A percentile compares a stretch with the other conserved stretches of the same genome.
phyloP scores from a whole-genome alignment of 2,888 invertebrate genomes.

The Andrena praecox region DNA sequence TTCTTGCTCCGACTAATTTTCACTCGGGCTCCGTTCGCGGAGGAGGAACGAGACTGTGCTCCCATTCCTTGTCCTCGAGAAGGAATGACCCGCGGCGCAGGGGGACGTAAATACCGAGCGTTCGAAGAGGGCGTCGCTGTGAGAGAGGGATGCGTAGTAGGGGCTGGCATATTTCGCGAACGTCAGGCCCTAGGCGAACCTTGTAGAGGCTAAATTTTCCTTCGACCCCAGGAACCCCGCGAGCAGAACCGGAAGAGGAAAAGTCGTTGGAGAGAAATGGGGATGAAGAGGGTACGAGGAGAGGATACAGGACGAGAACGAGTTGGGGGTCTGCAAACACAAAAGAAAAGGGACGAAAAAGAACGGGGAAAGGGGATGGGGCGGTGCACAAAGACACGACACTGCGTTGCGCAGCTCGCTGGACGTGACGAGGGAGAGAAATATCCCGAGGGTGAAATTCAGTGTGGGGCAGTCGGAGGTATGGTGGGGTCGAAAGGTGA shows the following conservation, averaged over 20 bases:
- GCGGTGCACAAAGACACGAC: constrained; percentile 66
- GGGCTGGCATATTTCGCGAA: constrained; percentile 65
- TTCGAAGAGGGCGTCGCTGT: constrained; percentile 36
- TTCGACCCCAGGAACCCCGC: constrained; percentile 33
- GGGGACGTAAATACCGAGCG: constrained; percentile 56
- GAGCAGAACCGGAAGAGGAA: constrained; percentile 40
- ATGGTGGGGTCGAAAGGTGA: constrained; percentile 18
- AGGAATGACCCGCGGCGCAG: constrained; percentile 38
- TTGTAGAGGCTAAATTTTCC: constrained; percentile 60
- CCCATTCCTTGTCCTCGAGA: constrained; percentile 30
- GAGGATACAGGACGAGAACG: constrained; percentile 40
- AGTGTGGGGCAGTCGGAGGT: constrained; percentile 14
- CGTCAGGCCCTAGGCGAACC: constrained; percentile 52
- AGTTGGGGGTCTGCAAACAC: constrained; percentile 52
- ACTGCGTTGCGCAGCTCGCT: constrained; percentile 70
- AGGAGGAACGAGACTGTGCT: constrained; percentile 1
- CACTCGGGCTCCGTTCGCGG: not conserved
- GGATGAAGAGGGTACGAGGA: constrained; percentile 22
- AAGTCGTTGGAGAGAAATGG: constrained; percentile 16
- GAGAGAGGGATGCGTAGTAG: not conserved
- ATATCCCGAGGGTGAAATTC: constrained; percentile 70
- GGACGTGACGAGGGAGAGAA: constrained; percentile 74
- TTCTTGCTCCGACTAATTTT: not conserved
- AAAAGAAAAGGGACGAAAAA: constrained; percentile 48
- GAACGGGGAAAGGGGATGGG: constrained; percentile 25